Percentiles rank a stretch among this genome's conserved stretches.
Conservation (phyloP, 1,140 invertebrate genomes). For the Drosophila lini region DNA sequence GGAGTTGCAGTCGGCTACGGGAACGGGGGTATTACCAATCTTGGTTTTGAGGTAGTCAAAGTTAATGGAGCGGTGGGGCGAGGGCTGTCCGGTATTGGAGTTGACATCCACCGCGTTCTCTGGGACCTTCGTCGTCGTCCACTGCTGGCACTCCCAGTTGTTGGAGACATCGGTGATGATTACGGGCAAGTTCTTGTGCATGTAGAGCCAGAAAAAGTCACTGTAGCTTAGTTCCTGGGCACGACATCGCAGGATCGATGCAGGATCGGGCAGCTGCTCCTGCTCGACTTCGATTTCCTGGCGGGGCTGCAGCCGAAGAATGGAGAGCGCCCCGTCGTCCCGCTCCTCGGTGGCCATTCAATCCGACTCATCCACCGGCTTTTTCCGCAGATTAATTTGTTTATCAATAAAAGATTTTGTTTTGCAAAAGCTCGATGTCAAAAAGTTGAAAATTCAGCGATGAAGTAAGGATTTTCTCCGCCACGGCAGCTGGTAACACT, state of each 20-base stretch:
- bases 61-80: conserved; percentile 85
- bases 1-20: conserved; percentile 91
- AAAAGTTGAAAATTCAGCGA: too few relatives aligned
- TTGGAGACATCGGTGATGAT: conserved; percentile 87
- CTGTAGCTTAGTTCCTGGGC: conserved; percentile 62
- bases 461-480: background rate
- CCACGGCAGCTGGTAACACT: background rate
- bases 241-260: conserved; percentile 40
- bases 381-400: background rate
- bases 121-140: conserved; percentile 85
- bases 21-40: conserved; percentile 87
- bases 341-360: conserved; percentile 51
- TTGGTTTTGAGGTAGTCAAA: conserved; percentile 87
- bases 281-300: background rate
- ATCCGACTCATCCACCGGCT: conserved; percentile 33
- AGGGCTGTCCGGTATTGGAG: conserved; percentile 30
- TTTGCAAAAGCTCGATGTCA: background rate
- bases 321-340: conserved; percentile 34
- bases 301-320: conserved; percentile 41
- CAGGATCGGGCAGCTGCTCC: conserved; percentile 1
- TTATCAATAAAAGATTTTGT: background rate
- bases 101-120: conserved; percentile 11
- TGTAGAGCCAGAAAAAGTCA: conserved; percentile 87
- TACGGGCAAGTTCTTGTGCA: conserved; percentile 88
- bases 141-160: conserved; percentile 87